Conservation (phyloP, 2,113 vertebrate species). For the Cyphomyrus discorhynchus region DNA sequence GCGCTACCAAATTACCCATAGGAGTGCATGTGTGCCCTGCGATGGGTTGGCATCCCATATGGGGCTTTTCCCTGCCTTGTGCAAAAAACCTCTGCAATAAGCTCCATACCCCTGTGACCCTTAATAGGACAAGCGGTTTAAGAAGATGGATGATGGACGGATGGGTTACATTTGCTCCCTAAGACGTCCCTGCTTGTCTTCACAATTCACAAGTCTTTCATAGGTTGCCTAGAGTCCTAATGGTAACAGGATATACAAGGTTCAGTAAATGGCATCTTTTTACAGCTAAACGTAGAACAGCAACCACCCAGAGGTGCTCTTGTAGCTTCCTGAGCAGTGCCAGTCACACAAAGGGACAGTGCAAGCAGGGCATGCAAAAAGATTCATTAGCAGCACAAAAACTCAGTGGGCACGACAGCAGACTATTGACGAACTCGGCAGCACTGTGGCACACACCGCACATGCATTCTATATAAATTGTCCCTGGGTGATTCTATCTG, state of each 20-base stretch:
- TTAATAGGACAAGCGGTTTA: neutral
- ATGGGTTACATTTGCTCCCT: neutral
- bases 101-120: neutral
- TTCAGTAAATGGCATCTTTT: neutral
- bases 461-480: neutral
- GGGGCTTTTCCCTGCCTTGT: neutral
- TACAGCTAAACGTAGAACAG: neutral
- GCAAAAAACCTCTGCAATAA: neutral
- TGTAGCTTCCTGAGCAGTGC: neutral
- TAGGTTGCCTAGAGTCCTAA: neutral
- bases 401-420: neutral
- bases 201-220: neutral
- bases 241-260: neutral
- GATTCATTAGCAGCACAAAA: neutral
- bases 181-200: neutral
- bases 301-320: neutral
- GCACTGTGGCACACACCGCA: neutral
- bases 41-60: neutral
- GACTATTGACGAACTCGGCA: neutral
- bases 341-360: neutral
- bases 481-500: neutral
- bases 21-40: neutral
- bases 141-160: neutral
- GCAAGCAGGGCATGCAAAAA: neutral
- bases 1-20: neutral